These are phyloP conservation scores for Scotopteryx bipunctaria DNA, from an alignment of 2,888 invertebrate genomes.

Conservation along the genomic window DNA sequence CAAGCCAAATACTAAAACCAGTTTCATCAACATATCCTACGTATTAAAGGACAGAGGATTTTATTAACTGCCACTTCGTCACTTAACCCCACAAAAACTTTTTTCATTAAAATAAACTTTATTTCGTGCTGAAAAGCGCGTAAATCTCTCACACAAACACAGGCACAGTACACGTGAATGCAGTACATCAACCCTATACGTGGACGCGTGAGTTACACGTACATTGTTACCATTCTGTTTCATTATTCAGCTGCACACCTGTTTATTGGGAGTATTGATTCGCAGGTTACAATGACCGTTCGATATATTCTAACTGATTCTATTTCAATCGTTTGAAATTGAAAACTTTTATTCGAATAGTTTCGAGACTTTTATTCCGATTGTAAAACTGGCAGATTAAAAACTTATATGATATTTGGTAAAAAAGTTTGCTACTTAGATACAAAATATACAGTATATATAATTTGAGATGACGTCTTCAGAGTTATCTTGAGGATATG, in stretches of 20 bases:
- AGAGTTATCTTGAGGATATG: too few relatives aligned
- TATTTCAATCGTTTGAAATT: too few relatives aligned
- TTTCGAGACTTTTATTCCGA: not conserved
- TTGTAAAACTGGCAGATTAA: too few relatives aligned
- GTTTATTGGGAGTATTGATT: constrained; percentile 35
- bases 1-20: too few relatives aligned
- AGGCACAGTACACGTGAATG: constrained; percentile 8
- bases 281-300: constrained; percentile 7
- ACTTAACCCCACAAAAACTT: constrained; percentile 14
- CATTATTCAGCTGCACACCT: constrained; percentile 34
- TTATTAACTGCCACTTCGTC: constrained; percentile 7
- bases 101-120: constrained; percentile 25
- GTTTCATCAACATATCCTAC: not conserved
- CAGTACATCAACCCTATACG: constrained; percentile 15
- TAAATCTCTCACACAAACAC: constrained; percentile 22
- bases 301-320: constrained; percentile 1
- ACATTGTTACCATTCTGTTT: constrained; percentile 31
- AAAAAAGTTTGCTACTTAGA: too few relatives aligned
- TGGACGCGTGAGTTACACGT: constrained; percentile 13
- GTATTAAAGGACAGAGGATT: constrained; percentile 1
- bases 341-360: too few relatives aligned
- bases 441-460: too few relatives aligned
- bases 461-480: too few relatives aligned
- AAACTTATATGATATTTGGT: too few relatives aligned
- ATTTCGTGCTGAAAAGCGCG: constrained; percentile 17